A percentile compares a stretch with the other conserved stretches of the same genome.
Conservation (phyloP, 2,888 invertebrate genomes). For the Lomographa bimaculata region DNA sequence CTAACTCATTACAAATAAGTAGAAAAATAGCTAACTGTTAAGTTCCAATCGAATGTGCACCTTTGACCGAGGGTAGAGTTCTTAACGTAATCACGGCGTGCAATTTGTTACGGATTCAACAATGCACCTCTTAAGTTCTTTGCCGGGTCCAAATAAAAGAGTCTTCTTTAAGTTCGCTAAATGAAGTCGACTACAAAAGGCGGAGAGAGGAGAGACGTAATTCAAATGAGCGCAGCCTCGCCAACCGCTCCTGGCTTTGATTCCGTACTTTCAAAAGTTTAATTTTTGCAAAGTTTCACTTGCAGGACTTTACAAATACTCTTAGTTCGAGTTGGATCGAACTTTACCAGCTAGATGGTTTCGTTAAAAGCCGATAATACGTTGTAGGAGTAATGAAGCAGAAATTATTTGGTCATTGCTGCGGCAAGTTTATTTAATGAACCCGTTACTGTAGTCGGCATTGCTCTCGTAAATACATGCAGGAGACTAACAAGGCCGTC, state of each 20-base stretch:
- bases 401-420: slow-evolving; percentile 24
- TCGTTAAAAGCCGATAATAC: slow-evolving; percentile 37
- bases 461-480: slow-evolving; percentile 35
- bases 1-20: slow-evolving; percentile 50
- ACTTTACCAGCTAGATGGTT: slow-evolving; percentile 45
- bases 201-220: slow-evolving; percentile 68
- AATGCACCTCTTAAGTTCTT: slow-evolving; percentile 80
- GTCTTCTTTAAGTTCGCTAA: slow-evolving; percentile 75
- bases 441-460: slow-evolving; percentile 2
- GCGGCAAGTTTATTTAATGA: slow-evolving; percentile 14
- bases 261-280: slow-evolving; percentile 73
- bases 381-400: slow-evolving; percentile 32
- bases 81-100: slow-evolving; percentile 74
- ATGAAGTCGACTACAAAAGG: slow-evolving; percentile 82
- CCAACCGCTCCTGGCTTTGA: slow-evolving; percentile 70
- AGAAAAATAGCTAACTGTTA: slow-evolving; percentile 51
- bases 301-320: slow-evolving; percentile 66
- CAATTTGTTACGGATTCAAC: slow-evolving; percentile 82
- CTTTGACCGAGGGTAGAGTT: slow-evolving; percentile 52
- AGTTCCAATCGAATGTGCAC: slow-evolving; percentile 64
- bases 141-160: slow-evolving; percentile 71
- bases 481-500: slow-evolving; percentile 19
- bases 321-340: slow-evolving; percentile 51
- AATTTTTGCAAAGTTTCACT: slow-evolving; percentile 75
- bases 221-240: slow-evolving; percentile 73